Evolutionary conservation across 2,797 vertebrate species (phyloP), one percentile per base, ranked within the genome.

Genomic region (Taenioides sp.): DNA sequence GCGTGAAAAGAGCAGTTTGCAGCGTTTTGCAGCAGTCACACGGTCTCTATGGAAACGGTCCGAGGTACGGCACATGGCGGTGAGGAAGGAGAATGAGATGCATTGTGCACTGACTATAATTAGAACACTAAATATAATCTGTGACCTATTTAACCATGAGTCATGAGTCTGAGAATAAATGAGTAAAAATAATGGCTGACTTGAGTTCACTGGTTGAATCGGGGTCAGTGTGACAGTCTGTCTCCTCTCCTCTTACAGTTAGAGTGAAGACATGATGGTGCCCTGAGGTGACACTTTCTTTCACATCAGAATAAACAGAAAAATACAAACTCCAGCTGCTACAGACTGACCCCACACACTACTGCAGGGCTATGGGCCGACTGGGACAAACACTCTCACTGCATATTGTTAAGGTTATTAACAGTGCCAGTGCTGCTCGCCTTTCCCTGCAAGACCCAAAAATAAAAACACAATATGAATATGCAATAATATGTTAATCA

Each of bases 21-120:
- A 85, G 87, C 91, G 91, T 91, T 86, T 92, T 91, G 93, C 78
- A 81, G 93, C 78, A 82, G 90, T 87, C 84, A 77, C 78, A 62
- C 28, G 43, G 94, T 96, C 91, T 75, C 95, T 92, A 95, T 95
- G 93, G 95, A 89, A 92, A 96, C 94, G 5, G 83, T 92, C 65
- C 76, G 84, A 76, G 80, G 80, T 70, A 73, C 23, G 68, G 75
- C 63, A 12, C 20, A 64, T 0, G 69, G 2, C 16, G 16, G 27
- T 50, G 34, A 60, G 28, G 37, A 40, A 40, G 9, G 37, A 40
- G 37, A 40, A 2, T 1, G 37, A 9, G 37, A 31, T 31, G 0
- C 28, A 31, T 5, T 31, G 28, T 2, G 28, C 28, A 31, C 2
- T 4, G 28, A 31, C 31, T 34, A 34, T 34, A 34, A 34, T 34